A percentile compares a stretch with the other conserved stretches of the same genome.
Conservation (phyloP, 2,888 invertebrate species). For the Machimus rusticus region DNA sequence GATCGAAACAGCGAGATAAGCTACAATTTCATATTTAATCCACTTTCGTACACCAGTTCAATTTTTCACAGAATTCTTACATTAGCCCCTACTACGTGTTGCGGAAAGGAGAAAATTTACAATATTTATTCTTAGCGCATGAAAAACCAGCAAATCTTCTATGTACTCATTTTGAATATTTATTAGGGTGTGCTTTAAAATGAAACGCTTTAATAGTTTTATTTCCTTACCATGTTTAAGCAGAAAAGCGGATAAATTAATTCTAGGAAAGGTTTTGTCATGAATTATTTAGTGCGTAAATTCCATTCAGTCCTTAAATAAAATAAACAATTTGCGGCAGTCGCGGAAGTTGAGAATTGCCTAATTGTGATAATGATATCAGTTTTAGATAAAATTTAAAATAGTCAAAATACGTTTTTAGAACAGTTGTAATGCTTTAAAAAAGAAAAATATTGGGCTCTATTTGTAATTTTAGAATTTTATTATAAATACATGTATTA, state of each 20-base stretch:
- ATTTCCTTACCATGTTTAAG: not conserved
- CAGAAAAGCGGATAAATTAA: not conserved
- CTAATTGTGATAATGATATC: no score
- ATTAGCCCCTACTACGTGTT: not conserved
- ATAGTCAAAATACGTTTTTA: no score
- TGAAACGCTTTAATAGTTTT: not conserved
- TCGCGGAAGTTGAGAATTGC: not conserved
- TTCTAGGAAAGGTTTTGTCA: not conserved
- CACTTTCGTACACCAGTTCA: not conserved
- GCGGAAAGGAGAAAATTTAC: not conserved
- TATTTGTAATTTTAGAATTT: no score
- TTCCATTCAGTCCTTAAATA: not conserved
- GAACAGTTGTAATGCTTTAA: no score
- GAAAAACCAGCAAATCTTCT: not conserved
- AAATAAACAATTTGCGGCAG: not conserved
- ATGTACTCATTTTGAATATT: not conserved
- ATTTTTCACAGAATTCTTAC: not conserved
- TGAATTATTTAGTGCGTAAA: not conserved
- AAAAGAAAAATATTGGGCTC: no score
- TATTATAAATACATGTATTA: no score
- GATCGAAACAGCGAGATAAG: not conserved
- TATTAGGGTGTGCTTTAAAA: not conserved
- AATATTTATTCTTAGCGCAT: not conserved
- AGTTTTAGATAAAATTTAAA: no score
- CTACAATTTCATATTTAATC: not conserved